Base-by-base conservation (phyloP, 2,797 vertebrate genomes). In the Kryptopterus vitreolus region DNA sequence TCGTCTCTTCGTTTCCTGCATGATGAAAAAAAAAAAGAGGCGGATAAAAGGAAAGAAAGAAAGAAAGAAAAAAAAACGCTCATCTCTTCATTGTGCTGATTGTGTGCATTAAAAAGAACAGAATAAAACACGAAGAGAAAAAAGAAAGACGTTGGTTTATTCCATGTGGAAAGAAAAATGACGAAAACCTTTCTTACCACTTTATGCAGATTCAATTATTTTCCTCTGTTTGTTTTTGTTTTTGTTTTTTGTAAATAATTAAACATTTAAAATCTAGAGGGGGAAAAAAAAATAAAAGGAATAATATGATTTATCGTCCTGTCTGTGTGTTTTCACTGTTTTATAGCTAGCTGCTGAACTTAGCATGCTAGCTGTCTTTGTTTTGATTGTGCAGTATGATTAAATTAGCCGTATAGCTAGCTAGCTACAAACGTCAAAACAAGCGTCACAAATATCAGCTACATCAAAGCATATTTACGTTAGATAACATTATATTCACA, bases 231-330 rank as follows among this genome's bases (percentile, higher is more conserved):
- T 91, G 87, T 87, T 83, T 85, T 91, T n/a, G n/a, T n/a, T n/a
- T n/a, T 93, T 91, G 93, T 94, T 90, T 88, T 93, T 94, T 94
- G 93, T 94, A 95, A 94, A 94, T 94, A 94, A 93, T 93, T 93
- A 92, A 94, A 94, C 92, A 93, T 95, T 94, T 93, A 94, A 94
- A 93, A 93, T 92, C 92, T 94, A 95, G 91, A 93, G 80, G 69
- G 29, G 87, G 75, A 62, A 26, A 76, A 26, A 89, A 85, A 93
- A 94, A 93, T 93, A 94, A 95, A 94, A 89, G 89, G 94, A 92
- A 92, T 93, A 92, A 93, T 94, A 92, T 94, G 92, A 95, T 93
- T 94, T 92, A 90, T 85, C 83, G 73, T 59, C 20, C 78, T 77
- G 55, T 84, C 50, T 86, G 18, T 66, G 35, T 59, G 5, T 73